Base-by-base conservation (phyloP, 2,113 vertebrate genomes). In the Spea multiplicata region DNA sequence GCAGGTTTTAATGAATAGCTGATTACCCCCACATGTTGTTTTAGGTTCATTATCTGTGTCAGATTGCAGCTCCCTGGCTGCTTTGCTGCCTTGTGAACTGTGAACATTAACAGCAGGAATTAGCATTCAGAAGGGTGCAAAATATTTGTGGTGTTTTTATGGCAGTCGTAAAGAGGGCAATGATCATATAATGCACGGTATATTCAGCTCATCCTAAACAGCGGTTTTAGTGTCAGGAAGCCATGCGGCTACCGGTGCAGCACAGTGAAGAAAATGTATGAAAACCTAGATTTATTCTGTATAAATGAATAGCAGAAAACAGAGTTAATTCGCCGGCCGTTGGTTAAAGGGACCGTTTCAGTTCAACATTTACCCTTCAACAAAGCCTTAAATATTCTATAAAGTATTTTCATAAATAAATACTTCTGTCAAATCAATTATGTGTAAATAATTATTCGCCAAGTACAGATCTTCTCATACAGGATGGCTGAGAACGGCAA, bases 141-240 rank as follows among this genome's bases (percentile, higher is more conserved):
- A 69, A 69, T 69, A 69, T 69, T 69, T 69, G 66, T 46, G 6
- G 66, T 44, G 13, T 44, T 69, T 69, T 69, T 69, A 69, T 69
- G 30, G 46, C 13, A 12, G 45, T n/a, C 9, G 49, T 69, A 69
- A 69, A 69, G 9, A 14, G 6, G 5, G 14, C 45, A 46, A 48
- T 48, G 44, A 69, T 69, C 66, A 10, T 69, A n/a, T 48, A 46
- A 69, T 69, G 46, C 44, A 30, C 66, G 48, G 66, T 68, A 48
- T 45, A 68, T 44, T 48, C 44, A 12, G 47, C 49, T 69, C 44
- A 48, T 6, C 6, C 45, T n/a, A 69, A 47, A 14, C 7, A 67
- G 4, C 1, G 14, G 8, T 61, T 61, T 17, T 17, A 64, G 30
- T 16, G 61, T 64, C 61, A 64, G 5, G 16, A 4, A 64, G 30